Conservation (phyloP, 92 coral and sea anemone genomes). For the Porites rus region DNA sequence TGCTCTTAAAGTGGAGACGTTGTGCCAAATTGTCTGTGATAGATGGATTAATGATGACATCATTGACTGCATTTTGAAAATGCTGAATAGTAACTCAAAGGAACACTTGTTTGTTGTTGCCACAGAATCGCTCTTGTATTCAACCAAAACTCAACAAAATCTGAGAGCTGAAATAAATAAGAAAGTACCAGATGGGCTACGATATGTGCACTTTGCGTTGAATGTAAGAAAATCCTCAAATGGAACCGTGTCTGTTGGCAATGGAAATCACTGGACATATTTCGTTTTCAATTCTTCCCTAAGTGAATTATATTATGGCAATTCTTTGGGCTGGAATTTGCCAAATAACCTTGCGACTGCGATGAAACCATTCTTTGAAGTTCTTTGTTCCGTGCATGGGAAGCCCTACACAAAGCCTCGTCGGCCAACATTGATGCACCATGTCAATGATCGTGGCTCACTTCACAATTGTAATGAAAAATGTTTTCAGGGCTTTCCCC, state of each 20-base stretch:
- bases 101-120: conserved; percentile 13
- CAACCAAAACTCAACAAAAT: conserved; percentile 3
- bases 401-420: conserved; percentile 41
- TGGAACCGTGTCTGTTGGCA: conserved; percentile 41
- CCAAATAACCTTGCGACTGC: conserved; percentile 48
- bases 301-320: conserved; percentile 35
- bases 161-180: neutral
- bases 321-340: conserved; percentile 50
- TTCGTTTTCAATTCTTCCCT: conserved; percentile 36
- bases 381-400: conserved; percentile 19
- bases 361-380: conserved; percentile 26
- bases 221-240: conserved; percentile 25
- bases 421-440: conserved; percentile 44
- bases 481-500: conserved; percentile 48
- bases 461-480: conserved; percentile 25
- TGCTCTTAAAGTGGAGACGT: conserved; percentile 1
- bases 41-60: conserved; percentile 2
- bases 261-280: conserved; percentile 62
- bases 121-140: conserved; percentile 1
- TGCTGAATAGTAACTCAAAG: conserved; percentile 2
- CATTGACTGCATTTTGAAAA: neutral
- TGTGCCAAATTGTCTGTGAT: conserved; percentile 1
- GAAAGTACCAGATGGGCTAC: neutral
- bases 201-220: conserved; percentile 31
- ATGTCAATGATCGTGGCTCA: neutral